These are phyloP conservation scores for Syngnathus typhle DNA, from an alignment of 2,113 vertebrate genomes.

Conservation along the genomic window DNA sequence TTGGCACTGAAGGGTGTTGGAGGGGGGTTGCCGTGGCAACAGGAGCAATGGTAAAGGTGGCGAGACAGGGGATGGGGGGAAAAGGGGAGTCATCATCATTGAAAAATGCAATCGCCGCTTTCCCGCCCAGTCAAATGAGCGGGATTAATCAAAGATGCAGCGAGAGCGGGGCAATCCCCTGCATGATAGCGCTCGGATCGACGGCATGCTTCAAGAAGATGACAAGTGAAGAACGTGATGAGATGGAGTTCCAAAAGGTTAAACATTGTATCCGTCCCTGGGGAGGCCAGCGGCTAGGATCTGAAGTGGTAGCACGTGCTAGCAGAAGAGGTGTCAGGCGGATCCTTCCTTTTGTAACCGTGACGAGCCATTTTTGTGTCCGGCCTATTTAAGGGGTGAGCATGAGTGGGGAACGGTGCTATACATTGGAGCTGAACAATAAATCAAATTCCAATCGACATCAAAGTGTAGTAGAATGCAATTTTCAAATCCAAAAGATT, in stretches of 20 bases:
- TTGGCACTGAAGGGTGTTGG: conserved; percentile 40
- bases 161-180: conserved; percentile 18
- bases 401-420: too few species aligned
- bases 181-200: conserved; percentile 12
- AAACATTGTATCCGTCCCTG: conserved; percentile 37
- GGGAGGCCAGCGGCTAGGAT: conserved; percentile 23
- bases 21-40: conserved; percentile 54
- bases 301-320: conserved; percentile 41
- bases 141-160: conserved; percentile 28
- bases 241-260: conserved; percentile 13
- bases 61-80: background rate
- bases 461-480: too few species aligned
- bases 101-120: conserved; percentile 45
- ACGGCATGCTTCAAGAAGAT: background rate
- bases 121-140: conserved; percentile 31
- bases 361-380: too few species aligned
- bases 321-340: background rate
- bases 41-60: background rate
- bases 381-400: too few species aligned
- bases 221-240: conserved; percentile 7
- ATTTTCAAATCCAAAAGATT: too few species aligned
- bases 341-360: too few species aligned
- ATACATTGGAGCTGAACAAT: too few species aligned
- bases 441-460: too few species aligned
- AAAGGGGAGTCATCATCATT: conserved; percentile 25